Base-by-base conservation (phyloP, 2,113 vertebrate genomes). In the Paralichthys olivaceus region DNA sequence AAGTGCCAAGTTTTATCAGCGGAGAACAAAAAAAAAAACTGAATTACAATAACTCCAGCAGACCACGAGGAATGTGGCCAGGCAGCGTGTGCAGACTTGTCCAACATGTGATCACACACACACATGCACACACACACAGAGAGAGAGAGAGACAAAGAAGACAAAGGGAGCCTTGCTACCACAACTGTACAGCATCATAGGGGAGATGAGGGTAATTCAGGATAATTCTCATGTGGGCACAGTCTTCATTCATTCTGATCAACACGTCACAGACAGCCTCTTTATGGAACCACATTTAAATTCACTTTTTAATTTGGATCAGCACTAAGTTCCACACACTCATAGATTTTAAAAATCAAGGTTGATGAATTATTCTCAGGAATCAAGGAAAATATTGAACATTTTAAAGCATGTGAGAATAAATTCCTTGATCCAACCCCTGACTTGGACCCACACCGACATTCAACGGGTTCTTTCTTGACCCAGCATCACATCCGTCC, bases 61-160 rank as follows among this genome's bases (percentile, higher is more conserved):
- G 90, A 90, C 88, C 92, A 89, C 81, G 70, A 92, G 81, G 90
- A 93, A 93, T 92, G 87, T 77, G 65, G 55, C 77, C 81, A 56
- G 60, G 80, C 79, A 77, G 79, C 92, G 0, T 90, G 92, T 72
- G 69, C 65, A 77, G 89, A 87, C 92, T 85, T 55, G 87, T 45
- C 74, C 87, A 88, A 84, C 69, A 67, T 83, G 77, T 77, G 79
- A 73, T 80, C 79, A 19, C 47, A 60, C 72, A 73, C 47, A 59
- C 74, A 20, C 51, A 34, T 72, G 8, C 63, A 32, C 65, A 51
- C 54, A 37, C 66, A 53, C 55, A 8, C 7, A 26, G 7, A 47
- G 1, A 63, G 0, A 22, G 1, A 66, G 3, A 64, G 0, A 69
- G 1, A 79, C n/a, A 64, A n/a, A 82, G 61, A 67, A 71, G 67